Base-by-base conservation (phyloP, 2,113 vertebrate species). In the Stigmatopora argus region DNA sequence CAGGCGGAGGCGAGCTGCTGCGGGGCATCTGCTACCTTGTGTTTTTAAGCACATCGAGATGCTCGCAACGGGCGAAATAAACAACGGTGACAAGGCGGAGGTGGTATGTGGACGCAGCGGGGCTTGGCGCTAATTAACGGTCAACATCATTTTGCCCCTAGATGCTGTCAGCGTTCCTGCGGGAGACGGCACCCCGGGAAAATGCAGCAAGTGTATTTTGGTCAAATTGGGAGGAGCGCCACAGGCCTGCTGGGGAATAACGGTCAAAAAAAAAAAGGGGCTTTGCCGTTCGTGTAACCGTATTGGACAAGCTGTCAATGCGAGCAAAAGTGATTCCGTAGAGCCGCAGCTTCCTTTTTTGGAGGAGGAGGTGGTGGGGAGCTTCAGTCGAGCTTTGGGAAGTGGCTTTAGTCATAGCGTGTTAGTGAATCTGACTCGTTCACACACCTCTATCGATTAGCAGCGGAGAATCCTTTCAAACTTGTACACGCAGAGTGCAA, bases 111-210 rank as follows among this genome's bases (percentile, higher is more conserved):
- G 68, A 63, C 75, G 71, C 13, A 49, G 62, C 59, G 65, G 72
- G 65, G 67, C 68, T 78, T 66, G 57, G 63, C 60, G 49, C 71
- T 83, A 82, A 87, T 85, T 82, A 87, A 76, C 63, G 73, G 72
- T 72, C 72, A 82, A 72, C 79, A 74, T 49, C 72, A 71, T 66
- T 65, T 72, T 60, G 80, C 71, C 38, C 2, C 15, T 69, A 67
- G 69, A 78, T 67, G 12, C 68, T 48, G 70, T 81, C 74, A 75
- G n/a, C 17, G 38, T 6, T 60, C 58, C 41, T 19, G 58, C 35
- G 19, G 26, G 26, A 49, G 62, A 18, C 7, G 47, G 49, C 45
- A 48, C 46, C 60, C 13, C 7, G 44, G 21, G 41, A 66, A 72
- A 60, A 51, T 62, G 35, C 19, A 65, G 15, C 35, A 45, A 17